Base-by-base conservation (phyloP, 2,113 vertebrate species). In the Amphiprion ocellaris region DNA sequence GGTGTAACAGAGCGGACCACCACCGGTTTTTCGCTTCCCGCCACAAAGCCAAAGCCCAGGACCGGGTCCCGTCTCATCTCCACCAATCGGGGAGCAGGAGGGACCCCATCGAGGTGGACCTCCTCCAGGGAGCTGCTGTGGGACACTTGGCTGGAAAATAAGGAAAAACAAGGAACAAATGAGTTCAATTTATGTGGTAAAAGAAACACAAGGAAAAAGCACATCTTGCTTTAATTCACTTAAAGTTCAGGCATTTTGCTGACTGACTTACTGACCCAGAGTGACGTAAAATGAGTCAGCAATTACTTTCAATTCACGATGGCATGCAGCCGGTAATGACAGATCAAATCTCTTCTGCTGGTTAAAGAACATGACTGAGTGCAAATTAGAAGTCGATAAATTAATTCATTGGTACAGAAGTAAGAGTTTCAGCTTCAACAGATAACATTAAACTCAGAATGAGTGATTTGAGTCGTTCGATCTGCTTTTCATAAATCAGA, bases 11-110 rank as follows among this genome's bases (percentile, higher is more conserved):
- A 99, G 82, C 97, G 97, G 78, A 99, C 97, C 72, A 99, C 97
- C 93, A 99, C 98, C 0, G 98, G 98, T 79, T 99, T 99, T 93
- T 99, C 98, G 81, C 98, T 99, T 70, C 98, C 98, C 11, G 98
- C 98, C 93, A 99, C 98, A 59, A 99, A 99, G 66, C 98, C 98
- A 58, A 99, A 99, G 14, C 98, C 98, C 90, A 99, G 93, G 49
- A 98, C 96, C 1, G 97, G 97, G 93, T 99, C 97, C 81, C 97
- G 95, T 76, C 96, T 96, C 98, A 99, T 98, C 92, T 98, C 97
- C 89, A 99, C 95, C 89, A 96, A 95, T 60, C 97, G 95, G 23
- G 98, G 96, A 56, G 96, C 71, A 1, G 98, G 97, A 82, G 97
- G 97, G 87, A 94, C 94, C 80, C 93, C 96, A 28, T 98, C 97